Base-by-base conservation (phyloP, 2,113 vertebrate genomes). In the Chaenocephalus aceratus region DNA sequence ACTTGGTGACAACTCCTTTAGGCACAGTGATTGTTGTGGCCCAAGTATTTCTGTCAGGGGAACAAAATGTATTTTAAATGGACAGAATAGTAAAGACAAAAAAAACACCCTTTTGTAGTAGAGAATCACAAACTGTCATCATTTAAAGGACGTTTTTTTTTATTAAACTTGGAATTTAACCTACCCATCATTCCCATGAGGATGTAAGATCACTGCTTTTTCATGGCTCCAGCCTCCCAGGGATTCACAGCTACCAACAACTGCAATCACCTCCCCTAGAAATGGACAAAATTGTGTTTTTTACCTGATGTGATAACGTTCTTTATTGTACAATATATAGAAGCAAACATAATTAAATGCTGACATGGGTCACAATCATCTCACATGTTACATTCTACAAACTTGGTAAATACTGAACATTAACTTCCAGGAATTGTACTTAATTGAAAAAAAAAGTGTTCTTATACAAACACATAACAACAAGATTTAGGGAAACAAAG, bases 161-260 rank as follows among this genome's bases (percentile, higher is more conserved):
- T 2, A 46, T 48, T 59, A 34, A 1, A 49, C 6, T 4, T 34
- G 0, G 70, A 21, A 18, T 61, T 45, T 18, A 13, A 79, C 86
- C 82, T 93, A 98, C 97, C 78, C 83, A 77, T 96, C 95, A 0
- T 83, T 88, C 49, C 84, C 81, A 58, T 88, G 79, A 13, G 89
- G 90, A 21, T 94, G 89, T 48, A 99, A 94, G 45, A 92, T 85
- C 59, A 97, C 91, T 4, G 98, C 97, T 82, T 82, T 94, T 53
- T 97, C 94, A 53, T 96, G 94, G 87, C 91, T 96, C 98, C 98
- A 99, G 64, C 79, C 93, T 73, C 98, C 98, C 77, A 99, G 93
- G 70, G 94, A 84, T 86, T 96, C 96, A 89, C 96, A 97, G 92
- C 92, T 96, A 51, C 98, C 98, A 3, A 97, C 97, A 79, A 98